Evolutionary conservation across 1,140 invertebrate genomes (phyloP).

Genomic region (Apocrypta bakeri): DNA sequence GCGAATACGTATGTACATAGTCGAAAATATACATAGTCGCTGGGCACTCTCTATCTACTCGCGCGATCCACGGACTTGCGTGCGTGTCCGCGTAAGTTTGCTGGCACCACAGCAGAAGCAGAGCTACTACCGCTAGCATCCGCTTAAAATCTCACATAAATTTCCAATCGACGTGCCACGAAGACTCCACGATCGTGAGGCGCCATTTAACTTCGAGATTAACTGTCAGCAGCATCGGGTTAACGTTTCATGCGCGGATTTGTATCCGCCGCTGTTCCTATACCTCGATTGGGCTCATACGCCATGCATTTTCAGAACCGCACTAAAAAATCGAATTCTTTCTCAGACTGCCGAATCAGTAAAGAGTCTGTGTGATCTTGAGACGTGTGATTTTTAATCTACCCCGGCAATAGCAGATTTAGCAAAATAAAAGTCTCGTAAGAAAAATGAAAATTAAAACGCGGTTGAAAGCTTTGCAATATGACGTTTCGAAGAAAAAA

Average conservation of each 20-base stretch:
- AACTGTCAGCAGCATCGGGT: constrained; percentile 39
- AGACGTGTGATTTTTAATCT: no score
- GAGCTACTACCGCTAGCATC: constrained; percentile 32
- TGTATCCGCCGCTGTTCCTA: constrained; percentile 17
- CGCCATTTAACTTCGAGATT: constrained; percentile 50
- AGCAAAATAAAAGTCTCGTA: no score
- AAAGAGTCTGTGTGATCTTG: no score
- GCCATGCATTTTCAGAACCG: no score
- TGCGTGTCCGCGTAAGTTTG: constrained; percentile 26
- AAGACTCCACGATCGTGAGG: constrained; percentile 35
- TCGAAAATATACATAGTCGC: no score
- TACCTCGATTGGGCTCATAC: no score
- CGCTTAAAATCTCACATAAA: constrained; percentile 59
- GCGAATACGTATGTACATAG: no score
- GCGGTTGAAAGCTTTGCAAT: background rate
- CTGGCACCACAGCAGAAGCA: background rate
- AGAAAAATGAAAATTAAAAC: background rate
- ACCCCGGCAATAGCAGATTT: no score
- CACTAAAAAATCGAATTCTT: constrained; percentile 39
- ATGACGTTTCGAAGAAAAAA: background rate
- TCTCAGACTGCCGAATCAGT: background rate
- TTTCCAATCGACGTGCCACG: constrained; percentile 44
- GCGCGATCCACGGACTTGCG: background rate
- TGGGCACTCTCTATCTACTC: background rate
- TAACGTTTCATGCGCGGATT: constrained; percentile 44